These are phyloP conservation scores for Bufotes viridis DNA, from an alignment of 2,797 vertebrate genomes.

Conservation along the genomic window DNA sequence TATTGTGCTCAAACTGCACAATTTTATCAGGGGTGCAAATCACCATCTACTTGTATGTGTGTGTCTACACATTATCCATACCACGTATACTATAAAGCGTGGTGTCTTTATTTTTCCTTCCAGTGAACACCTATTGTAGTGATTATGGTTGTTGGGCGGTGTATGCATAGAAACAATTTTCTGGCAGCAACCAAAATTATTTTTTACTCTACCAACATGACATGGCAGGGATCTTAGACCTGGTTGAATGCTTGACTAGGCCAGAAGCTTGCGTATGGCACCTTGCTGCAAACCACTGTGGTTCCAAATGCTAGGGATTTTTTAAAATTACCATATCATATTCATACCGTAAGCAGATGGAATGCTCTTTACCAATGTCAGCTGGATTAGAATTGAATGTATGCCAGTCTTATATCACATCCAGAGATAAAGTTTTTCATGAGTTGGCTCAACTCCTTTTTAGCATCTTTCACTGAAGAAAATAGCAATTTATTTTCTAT, in stretches of 20 bases:
- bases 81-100: no score
- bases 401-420: conserved; percentile 41
- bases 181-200: neutral
- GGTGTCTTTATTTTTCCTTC: no score
- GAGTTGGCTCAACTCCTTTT: conserved; percentile 35
- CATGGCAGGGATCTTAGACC: neutral
- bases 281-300: neutral
- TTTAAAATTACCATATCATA: neutral
- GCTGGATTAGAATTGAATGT: neutral
- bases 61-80: no score
- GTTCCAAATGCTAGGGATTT: neutral
- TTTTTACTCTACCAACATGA: neutral
- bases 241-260: neutral
- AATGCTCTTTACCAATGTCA: neutral
- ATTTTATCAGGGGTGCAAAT: no score
- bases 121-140: neutral
- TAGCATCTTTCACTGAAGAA: conserved; percentile 53
- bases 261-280: neutral
- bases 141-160: no score
- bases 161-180: neutral
- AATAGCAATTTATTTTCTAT: conserved; percentile 2
- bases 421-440: conserved; percentile 29
- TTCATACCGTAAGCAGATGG: neutral
- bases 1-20: no score
- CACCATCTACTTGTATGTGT: no score